phyloP scores from a whole-genome alignment of 2,888 invertebrate genomes.

The Saturnia japonica region DNA sequence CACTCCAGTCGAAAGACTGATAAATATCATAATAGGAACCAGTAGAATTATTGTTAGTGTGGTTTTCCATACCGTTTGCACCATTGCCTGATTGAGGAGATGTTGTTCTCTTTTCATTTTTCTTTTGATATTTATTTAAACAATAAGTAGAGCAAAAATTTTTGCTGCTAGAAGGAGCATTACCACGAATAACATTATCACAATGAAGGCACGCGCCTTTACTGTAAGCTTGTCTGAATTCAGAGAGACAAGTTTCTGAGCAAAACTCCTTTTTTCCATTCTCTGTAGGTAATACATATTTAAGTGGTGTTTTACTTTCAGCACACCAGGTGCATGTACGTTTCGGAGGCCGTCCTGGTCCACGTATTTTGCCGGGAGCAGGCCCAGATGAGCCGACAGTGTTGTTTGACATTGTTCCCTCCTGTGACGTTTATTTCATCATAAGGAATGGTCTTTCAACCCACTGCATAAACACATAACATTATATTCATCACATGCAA shows the following conservation, averaged over 20 bases:
- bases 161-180: slow-evolving; percentile 87
- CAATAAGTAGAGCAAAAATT: slow-evolving; percentile 94
- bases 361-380: slow-evolving; percentile 83
- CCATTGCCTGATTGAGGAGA: slow-evolving; percentile 79
- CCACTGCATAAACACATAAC: slow-evolving; percentile 43
- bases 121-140: slow-evolving; percentile 92
- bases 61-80: slow-evolving; percentile 72
- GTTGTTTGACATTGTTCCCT: slow-evolving; percentile 73
- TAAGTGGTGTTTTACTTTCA: slow-evolving; percentile 90
- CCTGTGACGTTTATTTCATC: slow-evolving; percentile 58
- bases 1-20: slow-evolving; percentile 94
- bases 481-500: slow-evolving; percentile 50
- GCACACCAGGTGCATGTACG: slow-evolving; percentile 94
- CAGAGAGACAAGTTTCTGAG: slow-evolving; percentile 93
- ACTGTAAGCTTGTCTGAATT: slow-evolving; percentile 93
- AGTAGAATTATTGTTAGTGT: slow-evolving; percentile 81
- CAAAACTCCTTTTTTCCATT: slow-evolving; percentile 96
- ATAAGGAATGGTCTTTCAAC: slow-evolving; percentile 40
- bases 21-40: slow-evolving; percentile 90
- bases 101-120: slow-evolving; percentile 82
- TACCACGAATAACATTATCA: slow-evolving; percentile 92
- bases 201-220: slow-evolving; percentile 94
- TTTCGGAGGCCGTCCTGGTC: slow-evolving; percentile 91
- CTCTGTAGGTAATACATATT: slow-evolving; percentile 93
- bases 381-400: slow-evolving; percentile 79